Base-by-base conservation (phyloP, 2,113 vertebrate genomes). In the Fukomys damarensis region DNA sequence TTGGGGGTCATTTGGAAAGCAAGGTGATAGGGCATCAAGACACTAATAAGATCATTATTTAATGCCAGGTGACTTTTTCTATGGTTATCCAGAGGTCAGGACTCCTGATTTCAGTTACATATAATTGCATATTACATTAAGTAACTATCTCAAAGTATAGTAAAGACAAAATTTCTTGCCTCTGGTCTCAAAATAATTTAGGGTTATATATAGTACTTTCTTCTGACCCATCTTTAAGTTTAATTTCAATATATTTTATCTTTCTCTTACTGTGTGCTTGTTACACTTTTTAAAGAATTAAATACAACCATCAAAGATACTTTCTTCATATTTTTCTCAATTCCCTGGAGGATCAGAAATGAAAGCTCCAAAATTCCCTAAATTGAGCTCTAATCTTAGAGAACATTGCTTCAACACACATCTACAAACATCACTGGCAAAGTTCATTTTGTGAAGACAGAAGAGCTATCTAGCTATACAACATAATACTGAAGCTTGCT, bases 271-370 rank as follows among this genome's bases (percentile, higher is more conserved):
- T 63, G 32, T 9, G 52, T 54, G 59, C 20, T 63, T 93, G 70
- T 72, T 68, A 59, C 6, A 58, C 17, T 94, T 94, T 92, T 95
- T 63, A 92, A 95, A 87, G 89, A 94, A 77, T 74, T 46, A 65
- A 12, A 90, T n/a, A 26, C 5, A 56, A 61, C 24, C 68, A 89
- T 77, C 28, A 83, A 81, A 87, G 49, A 82, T 88, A 77, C 52
- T 91, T 95, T 81, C 61, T 24, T 91, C 93, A 91, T 76, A 81
- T 81, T 97, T 95, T 76, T 28, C 22, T 87, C 81, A 91, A 0
- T 65, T 38, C 72, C 70, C 66, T 72, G 12, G 13, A 72, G 83
- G 61, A 93, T 86, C 85, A 84, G 59, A 96, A 76, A 86, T 28
- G 20, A 88, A 66, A 94, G 66, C 26, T 92, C 32, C 54, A 52